Conservation (phyloP, 2,797 vertebrate species). For the Cephalopachus bancanus region DNA sequence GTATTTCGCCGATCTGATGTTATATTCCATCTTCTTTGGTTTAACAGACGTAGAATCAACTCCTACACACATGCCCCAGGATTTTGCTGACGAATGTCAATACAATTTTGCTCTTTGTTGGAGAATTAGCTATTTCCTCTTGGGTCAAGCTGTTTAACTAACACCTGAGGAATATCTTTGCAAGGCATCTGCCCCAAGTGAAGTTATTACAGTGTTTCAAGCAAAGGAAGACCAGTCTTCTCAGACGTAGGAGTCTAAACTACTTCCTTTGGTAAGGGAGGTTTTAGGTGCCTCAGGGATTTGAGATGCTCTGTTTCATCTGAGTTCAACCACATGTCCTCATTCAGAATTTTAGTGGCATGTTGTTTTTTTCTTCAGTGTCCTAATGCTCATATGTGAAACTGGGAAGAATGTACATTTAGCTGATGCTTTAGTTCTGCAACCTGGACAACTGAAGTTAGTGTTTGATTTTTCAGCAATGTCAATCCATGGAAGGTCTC, state of each 20-base stretch:
- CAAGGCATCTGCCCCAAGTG: background rate
- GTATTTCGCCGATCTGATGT: background rate
- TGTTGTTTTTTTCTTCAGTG: background rate
- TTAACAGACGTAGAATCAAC: background rate
- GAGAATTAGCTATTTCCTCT: background rate
- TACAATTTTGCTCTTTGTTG: background rate
- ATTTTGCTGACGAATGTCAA: background rate
- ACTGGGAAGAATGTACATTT: background rate
- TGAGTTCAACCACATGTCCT: background rate
- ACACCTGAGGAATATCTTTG: background rate
- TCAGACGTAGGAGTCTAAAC: background rate
- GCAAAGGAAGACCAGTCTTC: background rate
- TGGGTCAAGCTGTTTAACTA: background rate
- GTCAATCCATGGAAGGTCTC: background rate
- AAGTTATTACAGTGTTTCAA: background rate
- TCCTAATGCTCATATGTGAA: background rate
- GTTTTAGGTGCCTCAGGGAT: background rate
- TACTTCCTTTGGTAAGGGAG: background rate
- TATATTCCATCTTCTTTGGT: background rate
- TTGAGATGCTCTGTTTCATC: background rate
- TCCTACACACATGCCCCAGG: background rate
- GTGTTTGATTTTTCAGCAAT: background rate
- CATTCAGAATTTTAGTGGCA: background rate
- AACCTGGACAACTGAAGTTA: background rate
- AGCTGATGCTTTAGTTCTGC: background rate